These are phyloP conservation scores for Adelges cooleyi DNA, from an alignment of 1,140 invertebrate genomes.

Conservation along the genomic window DNA sequence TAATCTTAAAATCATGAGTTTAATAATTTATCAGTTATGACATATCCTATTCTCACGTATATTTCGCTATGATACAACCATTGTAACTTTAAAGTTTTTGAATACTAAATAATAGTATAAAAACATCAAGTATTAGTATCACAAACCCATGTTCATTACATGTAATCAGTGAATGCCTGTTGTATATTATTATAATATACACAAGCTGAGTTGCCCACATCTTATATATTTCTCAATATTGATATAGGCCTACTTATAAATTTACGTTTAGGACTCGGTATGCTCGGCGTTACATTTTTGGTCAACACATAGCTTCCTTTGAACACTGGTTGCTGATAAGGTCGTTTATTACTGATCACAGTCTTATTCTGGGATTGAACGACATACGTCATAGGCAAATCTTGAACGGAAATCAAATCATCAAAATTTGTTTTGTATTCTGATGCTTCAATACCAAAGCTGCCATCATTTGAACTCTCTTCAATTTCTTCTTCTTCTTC, in stretches of 20 bases:
- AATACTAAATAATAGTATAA: too few species aligned
- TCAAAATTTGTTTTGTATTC: conserved; percentile 25
- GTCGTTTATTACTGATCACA: conserved; percentile 12
- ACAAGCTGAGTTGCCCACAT: not conserved
- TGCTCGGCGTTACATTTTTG: conserved; percentile 6
- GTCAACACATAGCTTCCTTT: conserved; percentile 18
- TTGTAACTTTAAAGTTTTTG: not conserved
- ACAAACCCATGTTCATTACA: not conserved
- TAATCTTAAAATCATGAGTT: too few species aligned
- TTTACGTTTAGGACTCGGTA: conserved; percentile 16
- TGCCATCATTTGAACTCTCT: conserved; percentile 18
- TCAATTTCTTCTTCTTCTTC: conserved; percentile 19
- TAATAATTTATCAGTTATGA: too few species aligned
- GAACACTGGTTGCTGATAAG: conserved; percentile 1
- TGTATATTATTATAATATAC: conserved; percentile 2
- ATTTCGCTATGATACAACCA: not conserved
- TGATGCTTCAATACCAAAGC: conserved; percentile 15
- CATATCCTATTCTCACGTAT: too few species aligned
- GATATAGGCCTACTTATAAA: conserved; percentile 24
- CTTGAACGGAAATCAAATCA: conserved; percentile 23
- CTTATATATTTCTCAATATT: conserved; percentile 24
- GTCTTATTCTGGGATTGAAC: conserved; percentile 17
- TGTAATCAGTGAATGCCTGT: not conserved
- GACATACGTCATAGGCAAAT: conserved; percentile 4
- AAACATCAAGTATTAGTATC: not conserved